phyloP scores from a whole-genome alignment of 1,140 invertebrate genomes.

The Melipona quadrifasciata region DNA sequence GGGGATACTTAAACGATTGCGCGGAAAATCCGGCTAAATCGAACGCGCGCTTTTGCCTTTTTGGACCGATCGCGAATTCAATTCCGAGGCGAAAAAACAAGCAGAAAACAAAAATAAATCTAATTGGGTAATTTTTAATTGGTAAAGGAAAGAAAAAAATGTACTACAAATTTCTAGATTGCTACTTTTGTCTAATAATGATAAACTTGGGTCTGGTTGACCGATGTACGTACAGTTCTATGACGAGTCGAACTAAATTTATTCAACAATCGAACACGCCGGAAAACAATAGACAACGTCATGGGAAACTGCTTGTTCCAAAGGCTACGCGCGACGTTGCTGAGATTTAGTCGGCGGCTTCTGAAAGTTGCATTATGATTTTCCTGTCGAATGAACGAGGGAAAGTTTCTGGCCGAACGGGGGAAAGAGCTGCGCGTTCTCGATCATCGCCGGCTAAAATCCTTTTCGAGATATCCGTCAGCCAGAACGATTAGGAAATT shows the following conservation, averaged over 20 bases:
- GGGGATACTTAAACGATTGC: neutral
- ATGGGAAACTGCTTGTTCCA: constrained; percentile 32
- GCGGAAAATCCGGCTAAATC: neutral
- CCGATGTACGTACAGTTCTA: neutral
- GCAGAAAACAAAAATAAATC: neutral
- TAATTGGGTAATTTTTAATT: constrained; percentile 11
- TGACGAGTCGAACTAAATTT: neutral
- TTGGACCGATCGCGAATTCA: neutral
- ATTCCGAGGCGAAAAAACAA: too few species aligned
- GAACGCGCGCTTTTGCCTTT: neutral
- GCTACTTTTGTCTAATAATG: neutral
- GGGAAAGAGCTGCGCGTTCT: neutral
- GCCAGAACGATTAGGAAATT: constrained; percentile 5
- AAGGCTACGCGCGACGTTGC: neutral
- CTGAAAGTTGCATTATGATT: constrained; percentile 49
- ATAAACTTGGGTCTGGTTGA: neutral
- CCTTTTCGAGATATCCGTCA: constrained; percentile 17
- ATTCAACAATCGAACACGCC: constrained; percentile 7
- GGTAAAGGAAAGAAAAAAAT: neutral
- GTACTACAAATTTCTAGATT: neutral
- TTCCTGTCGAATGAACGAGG: constrained; percentile 21
- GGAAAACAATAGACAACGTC: neutral
- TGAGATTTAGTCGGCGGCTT: constrained; percentile 46
- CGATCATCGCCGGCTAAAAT: constrained; percentile 1
- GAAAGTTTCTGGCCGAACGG: constrained; percentile 33